phyloP scores from a whole-genome alignment of 2,888 invertebrate species.

The Nephrotoma appendiculata region DNA sequence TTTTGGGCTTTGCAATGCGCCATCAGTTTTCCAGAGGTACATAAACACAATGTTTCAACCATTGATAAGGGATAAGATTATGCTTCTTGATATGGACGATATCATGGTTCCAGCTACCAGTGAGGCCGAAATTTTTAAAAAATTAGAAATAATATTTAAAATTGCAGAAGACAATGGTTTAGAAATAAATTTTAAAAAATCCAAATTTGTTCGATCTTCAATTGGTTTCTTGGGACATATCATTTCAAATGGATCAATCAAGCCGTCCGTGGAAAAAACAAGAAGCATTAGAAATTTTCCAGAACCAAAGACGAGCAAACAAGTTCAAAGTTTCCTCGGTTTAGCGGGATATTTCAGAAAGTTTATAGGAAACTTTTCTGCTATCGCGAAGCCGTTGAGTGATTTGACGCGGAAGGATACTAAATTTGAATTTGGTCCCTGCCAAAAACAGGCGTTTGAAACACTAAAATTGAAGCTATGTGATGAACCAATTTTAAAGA shows the following conservation, averaged over 20 bases:
- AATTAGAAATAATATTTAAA: background rate
- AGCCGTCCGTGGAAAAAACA: background rate
- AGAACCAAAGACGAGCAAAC: background rate
- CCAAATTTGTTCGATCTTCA: background rate
- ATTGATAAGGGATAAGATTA: too few species aligned
- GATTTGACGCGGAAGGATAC: background rate
- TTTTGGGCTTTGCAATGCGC: too few species aligned
- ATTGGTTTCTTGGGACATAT: background rate
- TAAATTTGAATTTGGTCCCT: too few species aligned
- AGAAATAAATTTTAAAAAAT: background rate
- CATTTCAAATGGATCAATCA: background rate
- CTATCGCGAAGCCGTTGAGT: background rate
- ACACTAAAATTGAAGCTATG: too few species aligned
- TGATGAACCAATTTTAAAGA: too few species aligned
- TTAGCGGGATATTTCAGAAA: too few species aligned
- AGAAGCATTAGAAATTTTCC: background rate
- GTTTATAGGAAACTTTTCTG: background rate
- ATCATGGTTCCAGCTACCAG: background rate
- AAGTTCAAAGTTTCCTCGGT: too few species aligned
- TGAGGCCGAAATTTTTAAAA: background rate
- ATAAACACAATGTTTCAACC: too few species aligned
- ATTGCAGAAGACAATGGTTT: background rate
- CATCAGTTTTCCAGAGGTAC: too few species aligned
- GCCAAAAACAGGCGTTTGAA: too few species aligned
- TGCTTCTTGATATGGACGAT: background rate